phyloP scores from a whole-genome alignment of 2,888 invertebrate species.

The Pogonocherus hispidulus region DNA sequence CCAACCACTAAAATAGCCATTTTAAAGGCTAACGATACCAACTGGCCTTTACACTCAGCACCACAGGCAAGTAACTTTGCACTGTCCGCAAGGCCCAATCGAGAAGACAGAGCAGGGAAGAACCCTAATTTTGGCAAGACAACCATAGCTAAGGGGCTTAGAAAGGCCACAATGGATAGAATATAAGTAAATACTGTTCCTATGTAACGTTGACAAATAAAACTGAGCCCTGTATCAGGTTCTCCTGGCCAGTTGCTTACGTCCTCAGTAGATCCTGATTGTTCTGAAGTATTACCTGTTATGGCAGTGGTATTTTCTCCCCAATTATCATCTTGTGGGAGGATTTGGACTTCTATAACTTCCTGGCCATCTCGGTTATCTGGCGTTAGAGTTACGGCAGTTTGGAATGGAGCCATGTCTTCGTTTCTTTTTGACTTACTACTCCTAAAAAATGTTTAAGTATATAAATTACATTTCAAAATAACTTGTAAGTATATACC shows the following conservation, averaged over 20 bases:
- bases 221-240: conserved; percentile 80
- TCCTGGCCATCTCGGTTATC: conserved; percentile 89
- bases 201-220: conserved; percentile 85
- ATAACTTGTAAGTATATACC: conserved; percentile 67
- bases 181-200: conserved; percentile 85
- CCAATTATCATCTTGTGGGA: conserved; percentile 98
- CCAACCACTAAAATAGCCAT: conserved; percentile 89
- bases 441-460: conserved; percentile 64
- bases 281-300: conserved; percentile 96
- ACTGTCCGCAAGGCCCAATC: conserved; percentile 78
- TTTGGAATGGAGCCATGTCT: conserved; percentile 90
- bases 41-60: conserved; percentile 93
- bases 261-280: conserved; percentile 94
- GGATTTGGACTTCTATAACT: conserved; percentile 95
- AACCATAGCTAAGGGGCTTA: conserved; percentile 96
- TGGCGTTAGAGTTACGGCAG: conserved; percentile 84
- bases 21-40: conserved; percentile 93
- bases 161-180: conserved; percentile 86
- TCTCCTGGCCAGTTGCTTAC: conserved; percentile 85
- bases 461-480: conserved; percentile 12
- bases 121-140: conserved; percentile 92
- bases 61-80: conserved; percentile 85
- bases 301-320: conserved; percentile 98
- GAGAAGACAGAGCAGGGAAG: conserved; percentile 81
- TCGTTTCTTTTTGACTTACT: conserved; percentile 76